Conservation (phyloP, 2,888 invertebrate genomes). For the Caenorhabditis sinica region DNA sequence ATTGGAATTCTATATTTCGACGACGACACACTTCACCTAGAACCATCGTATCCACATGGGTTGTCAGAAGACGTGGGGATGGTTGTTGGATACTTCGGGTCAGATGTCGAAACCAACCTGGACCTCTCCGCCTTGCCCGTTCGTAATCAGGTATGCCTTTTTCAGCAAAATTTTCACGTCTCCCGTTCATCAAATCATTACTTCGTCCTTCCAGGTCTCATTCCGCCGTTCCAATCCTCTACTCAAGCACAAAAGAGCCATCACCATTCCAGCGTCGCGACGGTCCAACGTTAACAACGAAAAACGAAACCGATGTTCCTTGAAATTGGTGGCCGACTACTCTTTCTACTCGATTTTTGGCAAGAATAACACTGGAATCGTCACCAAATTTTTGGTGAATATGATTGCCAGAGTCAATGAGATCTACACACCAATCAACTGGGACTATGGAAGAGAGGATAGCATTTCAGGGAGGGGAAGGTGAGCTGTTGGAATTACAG, state of each 20-base stretch:
- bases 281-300: slow-evolving; percentile 30
- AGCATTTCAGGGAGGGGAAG: slow-evolving; percentile 56
- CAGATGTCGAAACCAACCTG: slow-evolving; percentile 45
- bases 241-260: slow-evolving; percentile 21
- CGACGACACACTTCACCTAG: slow-evolving; percentile 60
- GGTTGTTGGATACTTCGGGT: slow-evolving; percentile 58
- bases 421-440: slow-evolving; percentile 68
- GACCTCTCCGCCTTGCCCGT: slow-evolving; percentile 33
- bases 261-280: neutral
- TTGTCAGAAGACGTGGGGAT: slow-evolving; percentile 23
- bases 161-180: too few species aligned
- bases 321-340: slow-evolving; percentile 72
- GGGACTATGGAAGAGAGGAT: slow-evolving; percentile 67
- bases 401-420: slow-evolving; percentile 70
- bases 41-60: slow-evolving; percentile 35
- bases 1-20: slow-evolving; percentile 44
- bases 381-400: slow-evolving; percentile 68
- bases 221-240: slow-evolving; percentile 40
- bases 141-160: slow-evolving; percentile 26
- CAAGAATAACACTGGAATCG: slow-evolving; percentile 60
- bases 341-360: slow-evolving; percentile 66
- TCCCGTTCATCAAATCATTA: neutral
- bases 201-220: slow-evolving; percentile 48
- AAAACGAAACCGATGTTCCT: slow-evolving; percentile 65
- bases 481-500: neutral